These are phyloP conservation scores for Aspiorhynchus laticeps DNA, from an alignment of 2,113 vertebrate genomes.

Conservation along the genomic window DNA sequence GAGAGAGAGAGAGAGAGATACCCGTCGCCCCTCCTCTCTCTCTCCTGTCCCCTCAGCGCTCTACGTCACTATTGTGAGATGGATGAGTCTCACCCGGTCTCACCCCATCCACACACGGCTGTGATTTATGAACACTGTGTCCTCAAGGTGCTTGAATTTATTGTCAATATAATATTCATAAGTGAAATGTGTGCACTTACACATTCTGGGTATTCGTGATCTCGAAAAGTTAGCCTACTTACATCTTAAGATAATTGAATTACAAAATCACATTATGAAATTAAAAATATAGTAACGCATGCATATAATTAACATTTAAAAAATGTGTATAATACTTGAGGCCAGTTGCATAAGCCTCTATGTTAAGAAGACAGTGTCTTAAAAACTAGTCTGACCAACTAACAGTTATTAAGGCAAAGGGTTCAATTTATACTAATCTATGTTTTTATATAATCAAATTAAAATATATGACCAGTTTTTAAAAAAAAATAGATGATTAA, in stretches of 20 bases:
- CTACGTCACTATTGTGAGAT: background rate
- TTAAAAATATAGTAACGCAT: background rate
- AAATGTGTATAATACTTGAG: too few relatives aligned
- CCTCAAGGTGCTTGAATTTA: background rate
- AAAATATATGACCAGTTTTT: too few relatives aligned
- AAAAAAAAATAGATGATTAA: too few relatives aligned
- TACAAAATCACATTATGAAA: background rate
- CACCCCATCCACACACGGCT: background rate
- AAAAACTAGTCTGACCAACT: too few relatives aligned
- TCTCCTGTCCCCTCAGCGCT: conserved; percentile 8
- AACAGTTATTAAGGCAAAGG: too few relatives aligned
- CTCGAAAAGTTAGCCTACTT: background rate
- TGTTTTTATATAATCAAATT: too few relatives aligned
- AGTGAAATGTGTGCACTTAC: background rate
- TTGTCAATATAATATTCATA: background rate
- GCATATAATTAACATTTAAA: too few relatives aligned
- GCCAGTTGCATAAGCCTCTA: too few relatives aligned
- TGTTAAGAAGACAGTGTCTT: too few relatives aligned
- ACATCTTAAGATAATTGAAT: background rate
- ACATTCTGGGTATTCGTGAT: background rate
- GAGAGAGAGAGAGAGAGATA: conserved; percentile 19
- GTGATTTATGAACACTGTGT: background rate
- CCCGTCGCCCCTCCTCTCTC: conserved; percentile 14
- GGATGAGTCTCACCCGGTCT: background rate
- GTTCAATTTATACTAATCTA: too few relatives aligned